Evolutionary conservation across 2,888 invertebrate genomes (phyloP), one percentile per base, ranked within the genome.

Genomic region (Lydus trimaculatus): DNA sequence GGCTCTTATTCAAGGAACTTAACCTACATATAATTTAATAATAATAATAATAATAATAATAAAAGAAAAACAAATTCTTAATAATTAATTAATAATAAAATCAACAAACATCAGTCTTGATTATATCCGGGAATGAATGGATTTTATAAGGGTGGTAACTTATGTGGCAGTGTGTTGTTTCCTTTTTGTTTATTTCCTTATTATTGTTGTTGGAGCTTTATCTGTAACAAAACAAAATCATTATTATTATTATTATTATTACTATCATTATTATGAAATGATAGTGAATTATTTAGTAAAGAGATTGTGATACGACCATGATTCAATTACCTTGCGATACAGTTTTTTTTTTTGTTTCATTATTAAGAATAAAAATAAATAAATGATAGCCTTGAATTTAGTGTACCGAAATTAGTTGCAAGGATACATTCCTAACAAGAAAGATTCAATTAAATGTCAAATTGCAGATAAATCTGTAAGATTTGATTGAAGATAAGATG

Each of bases 81-180:
- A 81, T 78, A 76, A 81, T 78, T 36, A 36, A 43, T 43, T 82
- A 82, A 80, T 82, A 82, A 80, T 81, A 83, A 83, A 83, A 84
- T 82, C 83, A 85, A 84, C 83, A 85, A 84, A 82, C 83, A 84
- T 85, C 85, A 85, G 85, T 85, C 85, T 85, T 85, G 80, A 80
- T 81, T 43, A 81, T 82, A 83, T 84, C 83, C 84, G 80, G 82
- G 78, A 78, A 79, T 80, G 82, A 78, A 76, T 75, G 59, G 58
- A 33, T 36, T 43, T 61, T 25, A 4, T 70, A 72, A 72, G 68
- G 82, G 78, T 81, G 85, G 85, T 85, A 85, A 85, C 85, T 85
- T 78, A 78, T 80, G 84, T 84, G 85, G 84, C 84, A 85, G 84
- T 85, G 85, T 78, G 76, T 78, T 81, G 78, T 81, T 74, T 69